Percentiles rank a stretch among this genome's conserved stretches.
phyloP scores from a whole-genome alignment of 2,888 invertebrate species.

The Zelleria hepariella region DNA sequence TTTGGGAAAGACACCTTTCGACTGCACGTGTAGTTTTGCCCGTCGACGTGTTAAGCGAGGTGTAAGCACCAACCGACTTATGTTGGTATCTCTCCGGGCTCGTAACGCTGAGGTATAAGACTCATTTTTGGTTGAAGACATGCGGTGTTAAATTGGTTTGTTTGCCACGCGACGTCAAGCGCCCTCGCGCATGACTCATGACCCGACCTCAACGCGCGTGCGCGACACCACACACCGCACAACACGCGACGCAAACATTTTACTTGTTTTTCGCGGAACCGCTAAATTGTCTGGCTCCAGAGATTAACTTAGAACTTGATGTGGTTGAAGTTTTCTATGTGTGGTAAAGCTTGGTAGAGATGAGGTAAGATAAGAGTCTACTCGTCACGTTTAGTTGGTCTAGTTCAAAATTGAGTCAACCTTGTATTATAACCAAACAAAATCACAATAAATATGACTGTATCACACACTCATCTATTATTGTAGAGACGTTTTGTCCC shows the following conservation, averaged over 20 bases:
- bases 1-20: background rate
- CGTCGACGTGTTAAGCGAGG: background rate
- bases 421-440: no score
- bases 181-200: slow-evolving; percentile 5
- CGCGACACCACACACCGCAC: background rate
- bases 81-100: no score
- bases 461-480: no score
- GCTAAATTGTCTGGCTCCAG: no score
- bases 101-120: background rate
- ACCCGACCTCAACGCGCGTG: slow-evolving; percentile 13
- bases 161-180: slow-evolving; percentile 8
- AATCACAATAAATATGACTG: no score
- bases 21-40: background rate
- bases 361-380: no score
- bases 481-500: no score
- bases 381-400: no score
- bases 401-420: no score
- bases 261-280: background rate
- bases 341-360: no score
- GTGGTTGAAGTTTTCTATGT: no score
- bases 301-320: no score
- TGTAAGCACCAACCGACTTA: background rate
- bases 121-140: background rate
- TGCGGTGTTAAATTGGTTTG: background rate
- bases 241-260: background rate